phyloP scores from a whole-genome alignment of 2,113 vertebrate genomes.

The Speoplatyrhinus poulsoni region DNA sequence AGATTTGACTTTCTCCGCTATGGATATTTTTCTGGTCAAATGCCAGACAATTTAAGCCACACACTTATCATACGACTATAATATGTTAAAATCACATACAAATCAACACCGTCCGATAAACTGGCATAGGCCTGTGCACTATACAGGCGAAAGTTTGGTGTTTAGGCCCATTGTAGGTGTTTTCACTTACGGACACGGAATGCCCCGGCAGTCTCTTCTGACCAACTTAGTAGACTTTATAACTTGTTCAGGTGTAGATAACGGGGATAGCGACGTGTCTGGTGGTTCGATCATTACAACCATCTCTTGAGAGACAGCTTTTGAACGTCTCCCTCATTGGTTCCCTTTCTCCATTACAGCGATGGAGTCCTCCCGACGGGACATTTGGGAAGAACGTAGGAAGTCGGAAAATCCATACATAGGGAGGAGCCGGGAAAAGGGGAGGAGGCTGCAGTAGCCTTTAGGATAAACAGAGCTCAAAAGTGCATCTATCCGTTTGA shows the following conservation, averaged over 20 bases:
- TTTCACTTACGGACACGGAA: conserved; percentile 62
- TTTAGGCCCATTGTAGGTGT: conserved; percentile 11
- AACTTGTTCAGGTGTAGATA: conserved; percentile 49
- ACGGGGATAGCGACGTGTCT: conserved; percentile 54
- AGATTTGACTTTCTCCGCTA: not conserved
- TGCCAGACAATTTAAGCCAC: too few species aligned
- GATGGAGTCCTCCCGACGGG: conserved; percentile 27
- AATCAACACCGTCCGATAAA: too few species aligned
- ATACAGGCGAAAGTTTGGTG: too few species aligned
- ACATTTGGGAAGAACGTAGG: conserved; percentile 43
- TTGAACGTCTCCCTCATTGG: conserved; percentile 8
- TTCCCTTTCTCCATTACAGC: not conserved
- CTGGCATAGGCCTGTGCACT: too few species aligned
- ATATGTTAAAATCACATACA: too few species aligned
- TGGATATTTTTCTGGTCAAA: too few species aligned
- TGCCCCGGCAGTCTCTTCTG: conserved; percentile 55
- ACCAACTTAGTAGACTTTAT: conserved; percentile 3
- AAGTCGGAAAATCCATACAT: conserved; percentile 25
- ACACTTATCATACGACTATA: too few species aligned
- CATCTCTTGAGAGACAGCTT: conserved; percentile 38
- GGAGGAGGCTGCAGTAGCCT: conserved; percentile 34
- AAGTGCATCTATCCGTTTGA: too few species aligned
- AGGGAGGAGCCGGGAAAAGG: conserved; percentile 62
- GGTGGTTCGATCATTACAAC: conserved; percentile 65
- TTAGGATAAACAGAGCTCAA: conserved; percentile 24